Conservation (phyloP, 2,888 invertebrate genomes). For the Clanis bilineata region DNA sequence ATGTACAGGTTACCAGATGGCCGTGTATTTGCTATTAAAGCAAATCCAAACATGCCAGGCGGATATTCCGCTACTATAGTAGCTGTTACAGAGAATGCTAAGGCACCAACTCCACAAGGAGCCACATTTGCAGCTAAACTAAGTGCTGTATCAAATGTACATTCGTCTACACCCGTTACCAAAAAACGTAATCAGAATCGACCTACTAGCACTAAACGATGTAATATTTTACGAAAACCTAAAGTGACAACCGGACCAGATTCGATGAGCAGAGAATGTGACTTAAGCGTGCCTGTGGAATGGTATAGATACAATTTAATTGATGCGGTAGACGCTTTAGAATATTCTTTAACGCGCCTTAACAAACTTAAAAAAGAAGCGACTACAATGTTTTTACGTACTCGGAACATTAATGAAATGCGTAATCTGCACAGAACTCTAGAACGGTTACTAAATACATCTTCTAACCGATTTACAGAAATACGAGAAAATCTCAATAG, state of each 20-base stretch:
- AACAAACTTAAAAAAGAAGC: slow-evolving; percentile 76
- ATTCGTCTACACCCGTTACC: slow-evolving; percentile 19
- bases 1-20: slow-evolving; percentile 79
- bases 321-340: slow-evolving; percentile 80
- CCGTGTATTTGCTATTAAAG: slow-evolving; percentile 74
- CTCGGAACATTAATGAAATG: slow-evolving; percentile 74
- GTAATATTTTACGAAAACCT: slow-evolving; percentile 23
- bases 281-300: slow-evolving; percentile 72
- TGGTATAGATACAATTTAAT: slow-evolving; percentile 83
- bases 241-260: slow-evolving; percentile 32
- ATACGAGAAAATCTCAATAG: slow-evolving; percentile 79
- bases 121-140: slow-evolving; percentile 67
- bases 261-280: slow-evolving; percentile 43
- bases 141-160: slow-evolving; percentile 44
- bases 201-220: slow-evolving; percentile 23
- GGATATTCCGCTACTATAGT: slow-evolving; percentile 80
- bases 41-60: slow-evolving; percentile 75
- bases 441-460: slow-evolving; percentile 79
- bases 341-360: slow-evolving; percentile 78
- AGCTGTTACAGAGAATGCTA: slow-evolving; percentile 59
- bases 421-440: slow-evolving; percentile 77
- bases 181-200: slow-evolving; percentile 22
- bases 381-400: slow-evolving; percentile 67
- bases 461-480: slow-evolving; percentile 78
- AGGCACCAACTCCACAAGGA: slow-evolving; percentile 50